Evolutionary conservation across 1,140 invertebrate species (phyloP).

Genomic region (Penaeus vannamei): DNA sequence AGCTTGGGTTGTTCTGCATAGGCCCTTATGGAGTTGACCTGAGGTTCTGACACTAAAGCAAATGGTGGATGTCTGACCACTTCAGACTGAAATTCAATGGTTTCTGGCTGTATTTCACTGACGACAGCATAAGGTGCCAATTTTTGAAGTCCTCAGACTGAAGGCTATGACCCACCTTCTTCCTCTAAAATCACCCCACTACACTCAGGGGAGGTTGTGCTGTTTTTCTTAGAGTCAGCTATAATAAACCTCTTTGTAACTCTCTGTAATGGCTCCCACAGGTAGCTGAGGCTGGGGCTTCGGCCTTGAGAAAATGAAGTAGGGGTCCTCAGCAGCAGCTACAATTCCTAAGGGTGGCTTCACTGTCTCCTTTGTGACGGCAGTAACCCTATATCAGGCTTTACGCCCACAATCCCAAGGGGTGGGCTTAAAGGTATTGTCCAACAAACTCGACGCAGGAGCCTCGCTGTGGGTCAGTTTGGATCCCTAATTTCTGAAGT

Average conservation of each 20-base stretch:
- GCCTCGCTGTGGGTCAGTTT: too few species aligned
- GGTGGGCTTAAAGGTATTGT: background rate
- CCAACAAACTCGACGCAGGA: background rate
- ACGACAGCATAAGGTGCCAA: background rate
- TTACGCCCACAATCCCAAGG: background rate
- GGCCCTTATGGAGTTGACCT: background rate
- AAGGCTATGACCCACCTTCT: background rate
- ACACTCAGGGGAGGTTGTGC: background rate
- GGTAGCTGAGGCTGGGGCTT: background rate
- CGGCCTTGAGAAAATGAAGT: background rate
- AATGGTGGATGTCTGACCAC: background rate
- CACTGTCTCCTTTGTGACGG: too few species aligned
- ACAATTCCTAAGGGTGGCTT: background rate
- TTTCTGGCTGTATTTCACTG: background rate
- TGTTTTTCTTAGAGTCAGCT: background rate
- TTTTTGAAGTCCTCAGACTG: background rate
- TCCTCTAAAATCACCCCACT: background rate
- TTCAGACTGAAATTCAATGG: background rate
- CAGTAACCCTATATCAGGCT: background rate
- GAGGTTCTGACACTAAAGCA: background rate
- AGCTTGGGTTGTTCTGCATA: background rate
- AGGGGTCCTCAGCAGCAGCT: background rate
- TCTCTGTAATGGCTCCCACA: background rate
- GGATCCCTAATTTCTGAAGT: background rate
- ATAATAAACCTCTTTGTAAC: background rate